A percentile compares a stretch with the other conserved stretches of the same genome.
phyloP scores from a whole-genome alignment of 2,888 invertebrate species.

The Metalampra italica region DNA sequence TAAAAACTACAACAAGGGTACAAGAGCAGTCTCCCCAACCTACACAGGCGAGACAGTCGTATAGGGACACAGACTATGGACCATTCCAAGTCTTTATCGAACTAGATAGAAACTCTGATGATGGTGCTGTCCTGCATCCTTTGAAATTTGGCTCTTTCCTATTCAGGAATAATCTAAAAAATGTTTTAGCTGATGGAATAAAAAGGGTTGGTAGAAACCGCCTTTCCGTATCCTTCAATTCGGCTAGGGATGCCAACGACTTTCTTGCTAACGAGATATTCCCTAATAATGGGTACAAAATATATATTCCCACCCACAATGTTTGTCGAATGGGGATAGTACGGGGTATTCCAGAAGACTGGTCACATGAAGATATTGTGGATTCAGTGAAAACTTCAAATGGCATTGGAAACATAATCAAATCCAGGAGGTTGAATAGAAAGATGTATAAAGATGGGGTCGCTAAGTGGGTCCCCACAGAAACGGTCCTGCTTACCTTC shows the following conservation, averaged over 20 bases:
- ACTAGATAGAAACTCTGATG: neutral
- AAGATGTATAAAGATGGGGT: neutral
- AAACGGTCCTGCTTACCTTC: neutral
- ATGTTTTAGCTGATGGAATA: neutral
- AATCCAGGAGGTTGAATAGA: neutral
- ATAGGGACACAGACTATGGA: neutral
- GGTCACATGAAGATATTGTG: neutral
- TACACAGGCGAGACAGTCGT: neutral
- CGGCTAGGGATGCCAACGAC: neutral
- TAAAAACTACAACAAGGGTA: neutral
- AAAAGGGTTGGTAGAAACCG: neutral
- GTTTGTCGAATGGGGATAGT: neutral
- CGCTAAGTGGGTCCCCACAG: neutral
- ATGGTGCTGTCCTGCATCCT: neutral
- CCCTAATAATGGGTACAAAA: neutral
- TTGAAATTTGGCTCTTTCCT: neutral
- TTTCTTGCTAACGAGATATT: neutral
- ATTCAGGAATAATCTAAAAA: neutral
- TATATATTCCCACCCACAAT: neutral
- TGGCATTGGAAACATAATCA: neutral
- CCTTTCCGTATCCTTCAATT: neutral
- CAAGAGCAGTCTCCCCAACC: neutral
- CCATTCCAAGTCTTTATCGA: neutral
- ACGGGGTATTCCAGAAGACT: neutral
- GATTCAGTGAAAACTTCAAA: neutral